Conservation (phyloP, 2,797 vertebrate genomes). For the Sardinella longiceps region DNA sequence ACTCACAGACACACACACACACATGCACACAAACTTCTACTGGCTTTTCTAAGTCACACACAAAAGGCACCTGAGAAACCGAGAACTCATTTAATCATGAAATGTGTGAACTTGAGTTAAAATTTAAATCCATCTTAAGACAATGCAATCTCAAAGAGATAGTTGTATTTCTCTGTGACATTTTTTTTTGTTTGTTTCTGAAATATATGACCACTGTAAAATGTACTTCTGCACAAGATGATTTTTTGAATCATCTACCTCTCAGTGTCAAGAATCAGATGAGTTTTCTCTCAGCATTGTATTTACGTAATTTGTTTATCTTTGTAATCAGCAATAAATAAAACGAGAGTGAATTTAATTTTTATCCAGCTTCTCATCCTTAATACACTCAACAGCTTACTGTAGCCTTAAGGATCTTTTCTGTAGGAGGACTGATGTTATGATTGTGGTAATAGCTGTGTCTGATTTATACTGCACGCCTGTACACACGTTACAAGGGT, state of each 20-base stretch:
- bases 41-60: not conserved
- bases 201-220: too few relatives aligned
- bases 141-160: not conserved
- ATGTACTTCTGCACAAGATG: too few relatives aligned
- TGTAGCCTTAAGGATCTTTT: not conserved
- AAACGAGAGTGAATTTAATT: too few relatives aligned
- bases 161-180: not conserved
- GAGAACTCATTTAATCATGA: not conserved
- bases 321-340: too few relatives aligned
- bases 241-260: too few relatives aligned
- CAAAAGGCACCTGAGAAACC: not conserved
- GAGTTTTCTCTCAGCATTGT: not conserved
- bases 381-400: not conserved
- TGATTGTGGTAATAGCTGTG: not conserved
- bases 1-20: conserved; percentile 21
- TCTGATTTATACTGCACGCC: not conserved
- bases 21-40: conserved; percentile 24
- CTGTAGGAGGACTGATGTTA: not conserved
- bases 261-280: not conserved
- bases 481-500: not conserved
- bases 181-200: not conserved
- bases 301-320: too few relatives aligned
- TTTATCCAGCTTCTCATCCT: not conserved
- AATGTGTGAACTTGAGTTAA: not conserved
- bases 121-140: not conserved